Percentiles rank a stretch among this genome's conserved stretches.
Evolutionary conservation across 2,797 vertebrate genomes (phyloP).

Genomic region (Onychomys torridus): DNA sequence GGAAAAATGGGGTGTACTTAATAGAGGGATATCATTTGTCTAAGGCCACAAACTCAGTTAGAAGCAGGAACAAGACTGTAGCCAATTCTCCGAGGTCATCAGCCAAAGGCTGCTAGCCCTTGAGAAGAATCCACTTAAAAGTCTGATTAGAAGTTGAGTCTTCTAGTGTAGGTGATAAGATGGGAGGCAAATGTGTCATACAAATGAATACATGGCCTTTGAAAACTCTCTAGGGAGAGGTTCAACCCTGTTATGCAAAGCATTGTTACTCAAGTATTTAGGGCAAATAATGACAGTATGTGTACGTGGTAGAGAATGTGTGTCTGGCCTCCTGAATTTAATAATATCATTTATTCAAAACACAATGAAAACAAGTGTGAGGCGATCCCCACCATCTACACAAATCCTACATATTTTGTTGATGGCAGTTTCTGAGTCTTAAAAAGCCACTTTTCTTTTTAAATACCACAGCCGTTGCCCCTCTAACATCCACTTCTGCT

Average conservation of each 20-base stretch:
- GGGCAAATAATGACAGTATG: conserved; percentile 3
- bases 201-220: neutral
- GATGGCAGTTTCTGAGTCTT: neutral
- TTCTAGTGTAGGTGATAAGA: neutral
- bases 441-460: conserved; percentile 10
- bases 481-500: neutral
- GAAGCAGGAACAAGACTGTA: conserved; percentile 1
- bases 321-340: conserved; percentile 19
- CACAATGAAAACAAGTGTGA: conserved; percentile 25
- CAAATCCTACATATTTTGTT: conserved; percentile 41
- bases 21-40: neutral
- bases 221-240: neutral
- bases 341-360: conserved; percentile 21
- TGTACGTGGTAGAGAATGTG: neutral
- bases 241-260: neutral
- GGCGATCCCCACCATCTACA: neutral
- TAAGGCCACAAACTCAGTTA: neutral
- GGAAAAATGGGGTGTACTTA: neutral
- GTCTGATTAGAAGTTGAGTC: neutral
- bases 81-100: neutral
- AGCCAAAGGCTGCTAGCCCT: neutral
- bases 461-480: conserved; percentile 2
- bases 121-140: neutral
- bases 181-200: neutral
- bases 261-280: neutral